A percentile compares a stretch with the other conserved stretches of the same genome.
Conservation (phyloP, 2,797 vertebrate species). For the Rhabdomys pumilio region DNA sequence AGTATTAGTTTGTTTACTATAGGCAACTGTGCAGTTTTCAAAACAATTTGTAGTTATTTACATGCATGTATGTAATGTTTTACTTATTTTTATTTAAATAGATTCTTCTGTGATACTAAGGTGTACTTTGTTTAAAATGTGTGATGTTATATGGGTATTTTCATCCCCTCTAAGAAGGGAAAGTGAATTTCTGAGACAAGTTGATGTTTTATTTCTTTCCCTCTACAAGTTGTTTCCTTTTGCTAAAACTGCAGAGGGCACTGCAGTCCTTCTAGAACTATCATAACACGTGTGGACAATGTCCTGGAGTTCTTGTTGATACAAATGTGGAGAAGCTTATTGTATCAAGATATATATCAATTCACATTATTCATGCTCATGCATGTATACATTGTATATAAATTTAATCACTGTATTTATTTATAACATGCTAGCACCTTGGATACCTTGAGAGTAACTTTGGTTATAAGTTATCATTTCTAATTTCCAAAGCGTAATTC, state of each 20-base stretch:
- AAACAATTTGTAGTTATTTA: not conserved
- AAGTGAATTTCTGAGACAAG: slow-evolving; percentile 23
- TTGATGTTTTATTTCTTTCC: not conserved
- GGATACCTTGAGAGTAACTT: not conserved
- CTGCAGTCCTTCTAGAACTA: slow-evolving; percentile 51
- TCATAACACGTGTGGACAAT: not conserved
- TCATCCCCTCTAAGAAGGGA: slow-evolving; percentile 23
- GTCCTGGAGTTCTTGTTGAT: not conserved
- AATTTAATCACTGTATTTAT: slow-evolving; percentile 38
- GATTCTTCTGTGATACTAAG: not conserved
- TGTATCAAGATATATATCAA: not conserved
- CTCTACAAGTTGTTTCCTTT: slow-evolving; percentile 10
- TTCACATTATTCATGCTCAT: slow-evolving; percentile 31
- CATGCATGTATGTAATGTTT: no score
- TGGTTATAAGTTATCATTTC: not conserved
- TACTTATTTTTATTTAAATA: slow-evolving; percentile 3
- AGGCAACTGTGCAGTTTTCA: not conserved
- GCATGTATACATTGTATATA: not conserved
- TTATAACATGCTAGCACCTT: not conserved
- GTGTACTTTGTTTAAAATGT: not conserved
- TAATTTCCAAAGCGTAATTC: slow-evolving; percentile 17
- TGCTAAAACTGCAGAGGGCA: slow-evolving; percentile 76
- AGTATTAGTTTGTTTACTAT: not conserved
- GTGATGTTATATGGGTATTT: slow-evolving; percentile 2
- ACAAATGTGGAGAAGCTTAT: not conserved